Evolutionary conservation across 2,888 invertebrate species (phyloP).

Genomic region (Gymnosoma rotundatum): DNA sequence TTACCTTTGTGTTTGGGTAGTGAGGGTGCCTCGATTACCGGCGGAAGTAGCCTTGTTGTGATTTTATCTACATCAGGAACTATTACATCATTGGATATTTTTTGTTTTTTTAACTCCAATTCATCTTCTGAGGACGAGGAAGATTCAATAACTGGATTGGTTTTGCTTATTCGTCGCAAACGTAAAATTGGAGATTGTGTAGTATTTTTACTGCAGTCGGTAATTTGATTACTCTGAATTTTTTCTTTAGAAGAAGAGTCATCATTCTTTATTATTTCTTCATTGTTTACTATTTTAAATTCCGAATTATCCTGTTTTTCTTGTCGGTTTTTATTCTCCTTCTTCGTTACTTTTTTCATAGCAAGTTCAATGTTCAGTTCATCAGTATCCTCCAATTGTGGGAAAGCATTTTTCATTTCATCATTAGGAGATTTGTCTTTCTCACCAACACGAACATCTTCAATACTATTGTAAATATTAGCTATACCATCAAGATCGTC

Average conservation of each 20-base stretch:
- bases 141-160: conserved; percentile 8
- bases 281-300: neutral
- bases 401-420: conserved; percentile 9
- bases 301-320: neutral
- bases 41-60: conserved; percentile 70
- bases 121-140: conserved; percentile 61
- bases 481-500: conserved; percentile 59
- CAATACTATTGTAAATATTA: conserved; percentile 45
- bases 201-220: neutral
- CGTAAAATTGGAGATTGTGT: conserved; percentile 46
- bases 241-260: conserved; percentile 17
- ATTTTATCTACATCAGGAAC: conserved; percentile 37
- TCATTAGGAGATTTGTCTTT: neutral
- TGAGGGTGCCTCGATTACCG: conserved; percentile 76
- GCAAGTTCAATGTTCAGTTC: neutral
- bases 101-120: conserved; percentile 3
- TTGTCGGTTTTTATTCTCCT: neutral
- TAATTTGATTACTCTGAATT: neutral
- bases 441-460: neutral
- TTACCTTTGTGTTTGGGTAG: conserved; percentile 77
- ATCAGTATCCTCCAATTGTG: neutral
- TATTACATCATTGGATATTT: neutral
- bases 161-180: conserved; percentile 25
- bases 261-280: neutral
- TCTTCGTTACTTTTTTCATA: neutral